Evolutionary conservation across 2,888 invertebrate genomes (phyloP), one percentile per base, ranked within the genome.

Genomic region (Aphelenchoides bicaudatus): DNA sequence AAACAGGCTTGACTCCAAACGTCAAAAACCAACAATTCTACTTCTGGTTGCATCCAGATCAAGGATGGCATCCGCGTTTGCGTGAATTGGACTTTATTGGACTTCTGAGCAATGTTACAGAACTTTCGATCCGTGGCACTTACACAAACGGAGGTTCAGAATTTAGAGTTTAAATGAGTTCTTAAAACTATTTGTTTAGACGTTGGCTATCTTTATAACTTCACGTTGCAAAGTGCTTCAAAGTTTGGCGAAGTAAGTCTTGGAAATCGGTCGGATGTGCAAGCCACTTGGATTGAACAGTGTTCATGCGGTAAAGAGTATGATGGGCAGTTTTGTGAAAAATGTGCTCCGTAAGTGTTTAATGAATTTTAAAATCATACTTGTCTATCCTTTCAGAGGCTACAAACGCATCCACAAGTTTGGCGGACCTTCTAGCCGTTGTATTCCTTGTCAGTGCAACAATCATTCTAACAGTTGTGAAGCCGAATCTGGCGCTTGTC

Each of bases 381-480:
- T n/a, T n/a, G n/a, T n/a, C n/a, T n/a, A n/a, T n/a, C n/a, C n/a
- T n/a, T n/a, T n/a, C n/a, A n/a, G 92, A 0, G 94, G 94, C 0
- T 96, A 86, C 80, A 87, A 91, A 47, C 90, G 94, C 70, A 89
- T 89, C 66, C 90, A 90, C 0, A 87, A 90, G 0, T 86, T 87
- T 67, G 74, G 92, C 0, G 94, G 94, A 1, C 89, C 92, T 0
- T 93, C 93, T 79, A 89, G 90, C 64, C 86, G 87, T 1, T 98
- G 98, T 79, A 88, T 94, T 31, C 90, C 91, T 4, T 98, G 98
- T 79, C 89, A 93, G 78, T 98, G 98, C 78, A 91, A 98, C 77
- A 88, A 88, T 0, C 98, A 98, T 79, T 91, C 94, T 0, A 89
- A 90, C 59, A 88, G 89, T 71, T 98, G 98, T 80, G 94, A 98